Conservation (phyloP, 2,888 invertebrate genomes). For the Xanthia togata region DNA sequence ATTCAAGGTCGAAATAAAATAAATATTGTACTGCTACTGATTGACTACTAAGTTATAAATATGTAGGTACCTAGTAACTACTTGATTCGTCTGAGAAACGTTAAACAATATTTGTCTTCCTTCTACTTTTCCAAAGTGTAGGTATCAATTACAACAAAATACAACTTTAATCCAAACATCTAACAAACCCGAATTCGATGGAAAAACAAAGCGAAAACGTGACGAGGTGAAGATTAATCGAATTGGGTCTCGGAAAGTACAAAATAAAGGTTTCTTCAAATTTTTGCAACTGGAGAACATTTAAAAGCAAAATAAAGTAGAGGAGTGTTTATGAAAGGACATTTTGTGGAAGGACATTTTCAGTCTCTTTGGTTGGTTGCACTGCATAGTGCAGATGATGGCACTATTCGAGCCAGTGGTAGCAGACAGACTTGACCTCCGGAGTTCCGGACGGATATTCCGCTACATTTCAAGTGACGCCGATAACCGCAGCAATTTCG, state of each 20-base stretch:
- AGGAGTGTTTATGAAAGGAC: slow-evolving; percentile 35
- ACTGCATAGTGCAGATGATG: slow-evolving; percentile 65
- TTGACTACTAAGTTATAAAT: too few relatives aligned
- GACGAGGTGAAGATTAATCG: slow-evolving; percentile 53
- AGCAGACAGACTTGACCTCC: slow-evolving; percentile 53
- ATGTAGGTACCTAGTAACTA: too few relatives aligned
- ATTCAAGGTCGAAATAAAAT: background rate
- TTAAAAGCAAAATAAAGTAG: slow-evolving; percentile 31
- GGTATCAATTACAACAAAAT: slow-evolving; percentile 25
- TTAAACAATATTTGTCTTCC: slow-evolving; percentile 24
- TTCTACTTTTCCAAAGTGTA: slow-evolving; percentile 10
- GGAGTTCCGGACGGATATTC: slow-evolving; percentile 35
- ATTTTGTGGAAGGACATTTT: slow-evolving; percentile 37
- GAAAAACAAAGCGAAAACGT: slow-evolving; percentile 54
- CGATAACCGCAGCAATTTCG: slow-evolving; percentile 44
- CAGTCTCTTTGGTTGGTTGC: slow-evolving; percentile 46
- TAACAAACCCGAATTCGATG: slow-evolving; percentile 41
- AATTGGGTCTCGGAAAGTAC: slow-evolving; percentile 27
- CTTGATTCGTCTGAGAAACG: background rate
- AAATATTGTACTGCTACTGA: background rate
- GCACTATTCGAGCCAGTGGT: slow-evolving; percentile 70
- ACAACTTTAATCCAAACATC: slow-evolving; percentile 23
- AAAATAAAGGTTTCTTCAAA: background rate
- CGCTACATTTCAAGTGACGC: slow-evolving; percentile 50
- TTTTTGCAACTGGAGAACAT: slow-evolving; percentile 15